Percentiles rank a stretch among this genome's conserved stretches.
Evolutionary conservation across 2,797 vertebrate genomes (phyloP).

Genomic region (Alcedo atthis): DNA sequence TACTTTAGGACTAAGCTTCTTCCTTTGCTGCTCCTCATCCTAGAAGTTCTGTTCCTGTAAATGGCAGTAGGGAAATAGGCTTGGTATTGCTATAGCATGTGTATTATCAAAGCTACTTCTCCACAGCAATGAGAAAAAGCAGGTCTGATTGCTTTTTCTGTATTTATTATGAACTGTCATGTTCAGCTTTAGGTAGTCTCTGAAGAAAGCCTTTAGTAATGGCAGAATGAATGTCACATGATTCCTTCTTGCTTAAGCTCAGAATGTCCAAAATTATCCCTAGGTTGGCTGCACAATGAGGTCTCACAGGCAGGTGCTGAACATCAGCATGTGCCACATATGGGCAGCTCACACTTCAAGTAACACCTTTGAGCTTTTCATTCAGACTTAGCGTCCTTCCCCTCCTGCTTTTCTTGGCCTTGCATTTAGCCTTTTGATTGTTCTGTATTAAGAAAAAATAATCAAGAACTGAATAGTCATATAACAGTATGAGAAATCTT

Average conservation of each 20-base stretch:
- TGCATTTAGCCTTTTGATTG: neutral
- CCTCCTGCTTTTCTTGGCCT: neutral
- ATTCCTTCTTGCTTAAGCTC: neutral
- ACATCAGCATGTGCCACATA: neutral
- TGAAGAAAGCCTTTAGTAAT: neutral
- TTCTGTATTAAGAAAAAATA: conserved; percentile 20
- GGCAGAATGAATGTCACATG: neutral
- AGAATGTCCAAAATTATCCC: neutral
- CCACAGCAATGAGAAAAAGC: neutral
- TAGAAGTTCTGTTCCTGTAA: neutral
- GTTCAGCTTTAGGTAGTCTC: neutral
- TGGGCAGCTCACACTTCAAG: neutral
- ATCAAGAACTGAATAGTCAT: neutral
- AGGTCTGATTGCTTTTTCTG: neutral
- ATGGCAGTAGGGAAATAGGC: neutral
- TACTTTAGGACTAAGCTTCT: conserved; percentile 34
- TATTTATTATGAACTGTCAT: neutral
- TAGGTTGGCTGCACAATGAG: neutral
- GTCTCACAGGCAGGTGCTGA: neutral
- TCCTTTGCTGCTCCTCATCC: conserved; percentile 3
- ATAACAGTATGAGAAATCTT: conserved; percentile 21
- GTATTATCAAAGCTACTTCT: neutral
- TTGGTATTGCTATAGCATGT: neutral
- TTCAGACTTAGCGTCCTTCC: neutral
- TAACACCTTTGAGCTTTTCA: neutral